phyloP scores from a whole-genome alignment of 2,888 invertebrate genomes.

The Lasioglossum figueresi region DNA sequence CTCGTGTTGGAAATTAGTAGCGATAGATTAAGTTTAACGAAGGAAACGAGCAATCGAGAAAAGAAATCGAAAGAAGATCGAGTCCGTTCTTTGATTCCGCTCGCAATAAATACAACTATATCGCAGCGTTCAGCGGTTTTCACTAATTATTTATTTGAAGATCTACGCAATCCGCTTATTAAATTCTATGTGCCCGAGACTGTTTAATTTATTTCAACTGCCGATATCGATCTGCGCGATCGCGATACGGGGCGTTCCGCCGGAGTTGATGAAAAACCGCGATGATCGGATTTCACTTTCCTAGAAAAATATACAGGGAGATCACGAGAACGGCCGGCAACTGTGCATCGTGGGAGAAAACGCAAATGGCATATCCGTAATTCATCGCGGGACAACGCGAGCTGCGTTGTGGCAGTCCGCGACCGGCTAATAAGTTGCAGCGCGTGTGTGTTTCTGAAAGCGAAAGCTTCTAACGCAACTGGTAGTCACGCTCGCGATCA shows the following conservation, averaged over 20 bases:
- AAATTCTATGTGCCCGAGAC: neutral
- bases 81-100: neutral
- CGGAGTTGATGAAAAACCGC: neutral
- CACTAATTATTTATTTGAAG: neutral
- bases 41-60: neutral
- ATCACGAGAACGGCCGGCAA: neutral
- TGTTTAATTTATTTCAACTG: neutral
- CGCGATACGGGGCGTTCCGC: neutral
- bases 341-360: conserved; percentile 21
- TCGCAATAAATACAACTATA: neutral
- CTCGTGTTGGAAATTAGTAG: neutral
- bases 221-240: neutral
- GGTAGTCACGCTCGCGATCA: conserved; percentile 66
- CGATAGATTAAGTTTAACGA: neutral
- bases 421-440: conserved; percentile 53
- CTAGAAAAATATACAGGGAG: neutral
- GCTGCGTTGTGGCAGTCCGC: neutral
- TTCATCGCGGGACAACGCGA: conserved; percentile 19
- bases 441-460: conserved; percentile 57
- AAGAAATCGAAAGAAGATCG: neutral
- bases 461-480: conserved; percentile 63
- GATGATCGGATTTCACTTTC: neutral
- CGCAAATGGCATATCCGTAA: conserved; percentile 17
- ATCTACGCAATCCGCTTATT: neutral
- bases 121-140: neutral